A percentile compares a stretch with the other conserved stretches of the same genome.
Evolutionary conservation across 2,888 invertebrate species (phyloP).

Genomic region (Himalopsyche anomala): DNA sequence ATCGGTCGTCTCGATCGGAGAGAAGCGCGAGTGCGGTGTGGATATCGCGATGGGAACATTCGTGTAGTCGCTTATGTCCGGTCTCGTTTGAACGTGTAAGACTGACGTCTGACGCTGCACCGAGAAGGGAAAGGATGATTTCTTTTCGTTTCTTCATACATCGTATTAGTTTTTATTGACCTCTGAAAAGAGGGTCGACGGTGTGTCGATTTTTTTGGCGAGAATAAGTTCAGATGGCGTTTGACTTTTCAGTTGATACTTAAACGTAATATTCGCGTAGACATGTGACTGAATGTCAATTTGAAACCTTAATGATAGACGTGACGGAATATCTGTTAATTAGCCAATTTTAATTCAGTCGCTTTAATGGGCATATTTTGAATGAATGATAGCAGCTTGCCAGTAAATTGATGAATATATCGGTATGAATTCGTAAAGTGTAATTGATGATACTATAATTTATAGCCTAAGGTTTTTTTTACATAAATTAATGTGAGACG

Average conservation of each 20-base stretch:
- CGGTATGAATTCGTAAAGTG: constrained; percentile 20
- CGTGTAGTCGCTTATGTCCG: not conserved
- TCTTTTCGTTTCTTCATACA: not conserved
- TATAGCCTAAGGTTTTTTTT: constrained; percentile 22
- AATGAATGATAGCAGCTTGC: constrained; percentile 35
- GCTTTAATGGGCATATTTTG: constrained; percentile 8
- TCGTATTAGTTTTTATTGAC: not conserved
- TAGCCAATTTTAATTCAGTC: constrained; percentile 40
- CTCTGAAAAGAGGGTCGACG: not conserved
- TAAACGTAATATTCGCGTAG: not conserved
- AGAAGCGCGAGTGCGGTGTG: constrained; percentile 26
- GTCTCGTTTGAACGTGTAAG: constrained; percentile 28
- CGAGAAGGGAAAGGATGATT: not conserved
- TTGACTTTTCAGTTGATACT: constrained; percentile 21
- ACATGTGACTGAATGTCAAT: constrained; percentile 35
- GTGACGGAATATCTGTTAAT: not conserved
- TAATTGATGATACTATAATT: constrained; percentile 34
- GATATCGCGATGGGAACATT: constrained; percentile 12
- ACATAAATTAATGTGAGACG: constrained; percentile 31
- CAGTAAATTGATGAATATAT: constrained; percentile 40
- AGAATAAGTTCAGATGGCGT: not conserved
- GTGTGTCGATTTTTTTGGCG: not conserved
- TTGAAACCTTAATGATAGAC: constrained; percentile 4
- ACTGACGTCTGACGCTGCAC: constrained; percentile 16
- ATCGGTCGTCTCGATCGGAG: not conserved